Conservation (phyloP, 1,140 invertebrate species). For the Tigriopus japonicus region DNA sequence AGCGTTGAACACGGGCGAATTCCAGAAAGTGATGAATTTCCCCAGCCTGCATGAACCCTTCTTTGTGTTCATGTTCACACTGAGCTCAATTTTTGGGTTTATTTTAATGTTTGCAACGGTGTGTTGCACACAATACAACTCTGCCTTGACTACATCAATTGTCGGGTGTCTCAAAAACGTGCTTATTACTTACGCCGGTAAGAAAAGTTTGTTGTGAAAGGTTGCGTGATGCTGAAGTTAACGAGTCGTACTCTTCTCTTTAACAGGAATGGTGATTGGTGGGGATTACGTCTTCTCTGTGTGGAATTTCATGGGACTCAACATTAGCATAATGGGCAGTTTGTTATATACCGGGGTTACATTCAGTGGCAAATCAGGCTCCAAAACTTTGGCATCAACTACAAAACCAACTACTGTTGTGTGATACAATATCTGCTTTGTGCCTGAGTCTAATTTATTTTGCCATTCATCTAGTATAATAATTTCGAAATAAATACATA, state of each 20-base stretch:
- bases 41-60: constrained; percentile 43
- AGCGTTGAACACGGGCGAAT: constrained; percentile 62
- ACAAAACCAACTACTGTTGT: too few relatives aligned
- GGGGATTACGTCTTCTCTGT: constrained; percentile 88
- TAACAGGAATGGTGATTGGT: constrained; percentile 84
- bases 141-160: constrained; percentile 92
- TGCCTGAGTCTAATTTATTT: too few relatives aligned
- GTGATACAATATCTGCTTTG: too few relatives aligned
- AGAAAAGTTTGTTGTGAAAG: not conserved
- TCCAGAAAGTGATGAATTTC: constrained; percentile 19
- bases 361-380: constrained; percentile 25
- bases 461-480: too few relatives aligned
- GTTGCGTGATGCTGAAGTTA: constrained; percentile 22
- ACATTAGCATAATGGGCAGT: constrained; percentile 63
- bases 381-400: too few relatives aligned
- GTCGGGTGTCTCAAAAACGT: constrained; percentile 93
- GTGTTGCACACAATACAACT: constrained; percentile 86
- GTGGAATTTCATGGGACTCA: constrained; percentile 83
- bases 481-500: too few relatives aligned
- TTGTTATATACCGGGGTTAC: constrained; percentile 58
- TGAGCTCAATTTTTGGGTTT: constrained; percentile 94
- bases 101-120: constrained; percentile 84
- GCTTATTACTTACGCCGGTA: constrained; percentile 55
- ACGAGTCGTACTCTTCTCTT: constrained; percentile 29
- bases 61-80: constrained; percentile 62